Percentiles rank a stretch among this genome's conserved stretches.
Evolutionary conservation across 2,113 vertebrate genomes (phyloP).

Genomic region (Paracanthobrama guichenoti): DNA sequence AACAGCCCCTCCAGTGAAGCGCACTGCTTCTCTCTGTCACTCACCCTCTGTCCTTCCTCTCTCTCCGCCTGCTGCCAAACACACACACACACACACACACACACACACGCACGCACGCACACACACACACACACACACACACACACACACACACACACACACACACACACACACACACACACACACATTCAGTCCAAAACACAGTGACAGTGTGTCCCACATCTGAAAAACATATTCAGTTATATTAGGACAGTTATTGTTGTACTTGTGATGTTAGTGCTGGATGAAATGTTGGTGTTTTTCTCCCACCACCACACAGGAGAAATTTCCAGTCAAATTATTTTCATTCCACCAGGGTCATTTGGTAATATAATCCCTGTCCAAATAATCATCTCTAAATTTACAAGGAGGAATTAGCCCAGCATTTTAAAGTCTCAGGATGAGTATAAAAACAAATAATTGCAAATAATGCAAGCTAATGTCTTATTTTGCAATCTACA

Average conservation of each 20-base stretch:
- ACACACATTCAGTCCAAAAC: neutral
- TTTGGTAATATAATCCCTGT: neutral
- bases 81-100: neutral
- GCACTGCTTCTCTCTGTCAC: conserved; percentile 26
- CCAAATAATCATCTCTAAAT: neutral
- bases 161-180: neutral
- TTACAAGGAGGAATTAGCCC: neutral
- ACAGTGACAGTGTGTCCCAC: neutral
- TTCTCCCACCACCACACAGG: no score
- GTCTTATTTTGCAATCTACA: no score
- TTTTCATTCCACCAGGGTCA: neutral
- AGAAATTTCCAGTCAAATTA: neutral
- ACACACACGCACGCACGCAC: neutral
- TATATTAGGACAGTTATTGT: neutral
- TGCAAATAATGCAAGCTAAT: no score
- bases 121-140: neutral
- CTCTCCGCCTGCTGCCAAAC: neutral
- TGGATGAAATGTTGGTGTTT: no score
- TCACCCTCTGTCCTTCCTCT: neutral
- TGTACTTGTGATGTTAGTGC: no score
- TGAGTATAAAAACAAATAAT: no score
- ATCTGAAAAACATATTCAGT: neutral
- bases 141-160: neutral
- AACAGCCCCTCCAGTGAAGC: conserved; percentile 39
- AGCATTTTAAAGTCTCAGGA: neutral